These are phyloP conservation scores for Gallinago paraguaiae DNA, from an alignment of 2,113 vertebrate genomes.

Conservation along the genomic window DNA sequence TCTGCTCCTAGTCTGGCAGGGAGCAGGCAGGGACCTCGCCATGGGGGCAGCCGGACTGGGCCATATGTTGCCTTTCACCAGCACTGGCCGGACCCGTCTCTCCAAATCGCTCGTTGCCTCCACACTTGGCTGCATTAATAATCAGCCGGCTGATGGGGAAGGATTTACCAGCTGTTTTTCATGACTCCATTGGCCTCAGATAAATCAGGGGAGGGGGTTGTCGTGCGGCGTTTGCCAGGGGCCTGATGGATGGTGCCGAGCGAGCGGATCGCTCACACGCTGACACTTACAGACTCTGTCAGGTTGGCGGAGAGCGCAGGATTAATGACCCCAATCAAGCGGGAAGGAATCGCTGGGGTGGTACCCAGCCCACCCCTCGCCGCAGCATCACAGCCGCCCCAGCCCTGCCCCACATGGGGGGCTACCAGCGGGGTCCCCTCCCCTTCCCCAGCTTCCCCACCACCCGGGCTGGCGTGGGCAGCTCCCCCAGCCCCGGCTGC, in stretches of 20 bases:
- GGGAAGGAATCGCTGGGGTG: not conserved
- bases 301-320: not conserved
- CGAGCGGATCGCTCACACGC: constrained; percentile 33
- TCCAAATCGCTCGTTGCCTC: not conserved
- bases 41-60: not conserved
- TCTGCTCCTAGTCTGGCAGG: fast-evolving
- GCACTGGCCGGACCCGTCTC: not conserved
- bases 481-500: not conserved
- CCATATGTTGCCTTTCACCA: not conserved
- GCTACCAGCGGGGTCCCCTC: fast-evolving
- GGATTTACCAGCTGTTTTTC: constrained; percentile 73
- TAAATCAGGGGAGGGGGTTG: constrained; percentile 62
- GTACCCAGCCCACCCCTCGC: not conserved
- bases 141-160: constrained; percentile 59
- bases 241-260: constrained; percentile 55
- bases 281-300: constrained; percentile 21
- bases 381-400: not conserved
- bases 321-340: constrained; percentile 45
- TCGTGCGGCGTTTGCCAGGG: not conserved
- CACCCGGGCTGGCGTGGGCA: not conserved
- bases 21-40: not conserved
- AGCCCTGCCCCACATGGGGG: fast-evolving
- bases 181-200: constrained; percentile 64
- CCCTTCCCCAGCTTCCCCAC: not conserved
- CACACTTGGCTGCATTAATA: constrained; percentile 61